Base-by-base conservation (phyloP, 1,140 invertebrate species). In the Mya arenaria region DNA sequence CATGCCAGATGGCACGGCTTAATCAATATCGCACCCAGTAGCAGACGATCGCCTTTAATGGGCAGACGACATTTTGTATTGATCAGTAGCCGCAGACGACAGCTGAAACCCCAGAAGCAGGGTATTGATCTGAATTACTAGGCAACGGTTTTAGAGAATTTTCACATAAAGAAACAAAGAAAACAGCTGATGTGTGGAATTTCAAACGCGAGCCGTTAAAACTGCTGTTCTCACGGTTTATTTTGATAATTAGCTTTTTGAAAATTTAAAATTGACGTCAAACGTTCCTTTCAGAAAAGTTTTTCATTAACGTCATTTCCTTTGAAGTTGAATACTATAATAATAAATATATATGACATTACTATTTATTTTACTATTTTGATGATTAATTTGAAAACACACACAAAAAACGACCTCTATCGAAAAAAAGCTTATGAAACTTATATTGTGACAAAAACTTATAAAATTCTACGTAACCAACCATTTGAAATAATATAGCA, bases 151-250 rank as follows among this genome's bases (percentile, higher is more conserved):
- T 74, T 23, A 8, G 4, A 41, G 52, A 52, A 25, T 55, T 34
- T 55, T 62, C 8, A 23, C 34, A 62, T 32, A 75, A 39, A 63
- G 58, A 75, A 75, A 75, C 72, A 75, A 75, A 75, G 72, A 41
- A 75, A 36, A 60, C 72, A 75, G 72, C 72, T 75, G 72, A 63
- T 58, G 36, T 5, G 37, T 23, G 44, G 30, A 6, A 56, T 34
- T 30, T 72, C 37, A 3, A 58, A 72, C 17, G n/a, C 37, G n/a
- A 55, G 44, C 52, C 44, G 60, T 62, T 62, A 15, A 62, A 62
- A 62, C 30, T 3, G 15, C 25, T 4, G 28, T 23, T 23, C 17
- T 62, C 17, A 28, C 60, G 60, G 25, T 62, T 30, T 23, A 28
- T 34, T 28, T 62, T 17, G 30, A 62, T 34, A 23, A 62, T 4